Evolutionary conservation across 2,797 vertebrate species (phyloP).

Genomic region (Smutsia gigantea): DNA sequence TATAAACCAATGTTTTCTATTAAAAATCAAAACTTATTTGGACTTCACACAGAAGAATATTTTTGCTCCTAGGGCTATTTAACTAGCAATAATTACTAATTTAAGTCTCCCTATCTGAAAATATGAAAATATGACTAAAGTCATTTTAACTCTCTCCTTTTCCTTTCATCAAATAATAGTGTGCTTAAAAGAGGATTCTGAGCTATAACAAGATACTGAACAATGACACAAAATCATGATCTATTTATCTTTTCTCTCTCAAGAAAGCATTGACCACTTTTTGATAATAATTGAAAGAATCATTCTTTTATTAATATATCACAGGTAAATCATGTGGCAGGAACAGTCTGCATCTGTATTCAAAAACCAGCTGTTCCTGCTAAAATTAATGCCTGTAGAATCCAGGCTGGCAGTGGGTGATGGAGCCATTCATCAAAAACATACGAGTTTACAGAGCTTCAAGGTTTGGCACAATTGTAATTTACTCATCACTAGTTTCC

Average conservation of each 20-base stretch:
- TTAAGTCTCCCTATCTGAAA: background rate
- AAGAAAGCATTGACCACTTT: constrained; percentile 33
- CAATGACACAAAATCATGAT: constrained; percentile 31
- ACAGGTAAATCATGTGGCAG: constrained; percentile 53
- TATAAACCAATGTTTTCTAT: background rate
- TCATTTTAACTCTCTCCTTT: background rate
- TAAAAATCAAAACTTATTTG: background rate
- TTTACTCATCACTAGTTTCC: constrained; percentile 44
- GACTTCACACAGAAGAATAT: background rate
- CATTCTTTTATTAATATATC: constrained; percentile 66
- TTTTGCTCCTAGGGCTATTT: background rate
- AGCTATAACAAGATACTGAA: constrained; percentile 19
- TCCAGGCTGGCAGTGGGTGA: constrained; percentile 54
- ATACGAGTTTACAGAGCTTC: constrained; percentile 60
- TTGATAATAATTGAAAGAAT: constrained; percentile 8
- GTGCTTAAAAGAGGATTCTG: background rate
- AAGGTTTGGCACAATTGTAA: constrained; percentile 52
- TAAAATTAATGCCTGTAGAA: constrained; percentile 73
- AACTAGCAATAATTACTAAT: background rate
- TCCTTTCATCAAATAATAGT: background rate
- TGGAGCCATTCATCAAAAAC: constrained; percentile 67
- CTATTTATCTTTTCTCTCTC: constrained; percentile 5
- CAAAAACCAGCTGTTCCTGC: constrained; percentile 65
- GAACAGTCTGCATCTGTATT: constrained; percentile 43
- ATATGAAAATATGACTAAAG: background rate